Percentiles rank a stretch among this genome's conserved stretches.
Evolutionary conservation across 2,113 vertebrate species (phyloP).

Genomic region (Noturus placidus): DNA sequence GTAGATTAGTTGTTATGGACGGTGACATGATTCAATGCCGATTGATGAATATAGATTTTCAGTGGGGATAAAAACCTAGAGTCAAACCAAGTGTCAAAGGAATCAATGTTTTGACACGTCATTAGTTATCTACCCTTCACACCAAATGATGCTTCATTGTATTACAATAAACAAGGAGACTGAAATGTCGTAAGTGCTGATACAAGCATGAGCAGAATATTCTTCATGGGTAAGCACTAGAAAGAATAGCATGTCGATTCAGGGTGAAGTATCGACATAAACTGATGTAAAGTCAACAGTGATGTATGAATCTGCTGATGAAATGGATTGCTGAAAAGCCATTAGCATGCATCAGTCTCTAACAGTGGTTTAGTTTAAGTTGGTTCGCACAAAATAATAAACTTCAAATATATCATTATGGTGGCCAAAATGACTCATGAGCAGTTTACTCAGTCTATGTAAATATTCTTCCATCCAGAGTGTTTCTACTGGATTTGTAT

Average conservation of each 20-base stretch:
- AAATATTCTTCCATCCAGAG: background rate
- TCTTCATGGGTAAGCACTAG: conserved; percentile 15
- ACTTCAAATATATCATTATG: background rate
- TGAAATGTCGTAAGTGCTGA: conserved; percentile 29
- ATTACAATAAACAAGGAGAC: conserved; percentile 36
- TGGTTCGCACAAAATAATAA: background rate
- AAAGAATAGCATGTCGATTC: conserved; percentile 15
- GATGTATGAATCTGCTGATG: conserved; percentile 17
- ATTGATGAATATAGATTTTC: conserved; percentile 57
- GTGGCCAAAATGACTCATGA: background rate
- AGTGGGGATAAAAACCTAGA: conserved; percentile 39
- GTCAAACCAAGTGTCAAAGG: conserved; percentile 36
- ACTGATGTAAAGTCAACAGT: conserved; percentile 18
- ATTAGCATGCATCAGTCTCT: background rate
- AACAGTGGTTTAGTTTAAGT: background rate
- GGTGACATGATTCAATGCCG: conserved; percentile 39
- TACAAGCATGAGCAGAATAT: conserved; percentile 32
- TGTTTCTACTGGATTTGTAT: background rate
- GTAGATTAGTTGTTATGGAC: conserved; percentile 7
- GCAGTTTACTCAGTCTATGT: background rate
- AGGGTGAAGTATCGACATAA: conserved; percentile 12
- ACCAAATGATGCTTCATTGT: conserved; percentile 56
- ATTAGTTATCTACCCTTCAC: conserved; percentile 34
- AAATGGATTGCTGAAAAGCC: conserved; percentile 7
- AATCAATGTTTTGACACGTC: conserved; percentile 64